Base-by-base conservation (phyloP, 2,888 invertebrate species). In the Odiellus spinosus region DNA sequence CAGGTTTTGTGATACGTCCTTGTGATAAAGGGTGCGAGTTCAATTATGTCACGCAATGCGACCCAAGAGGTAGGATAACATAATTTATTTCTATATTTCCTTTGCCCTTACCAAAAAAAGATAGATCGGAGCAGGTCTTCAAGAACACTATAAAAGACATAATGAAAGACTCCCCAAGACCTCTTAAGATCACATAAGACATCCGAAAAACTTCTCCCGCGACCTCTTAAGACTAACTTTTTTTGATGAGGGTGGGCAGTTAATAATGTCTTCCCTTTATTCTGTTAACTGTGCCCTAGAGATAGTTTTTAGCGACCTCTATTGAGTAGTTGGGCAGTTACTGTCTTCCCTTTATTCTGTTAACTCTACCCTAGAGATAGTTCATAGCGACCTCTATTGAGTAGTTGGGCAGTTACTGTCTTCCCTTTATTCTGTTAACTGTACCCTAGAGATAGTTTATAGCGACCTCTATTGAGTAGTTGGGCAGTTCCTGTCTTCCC, bases 31-130 rank as follows among this genome's bases (percentile, higher is more conserved):
- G 82, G 52, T 82, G 84, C 62, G 79, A 80, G 68, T 69, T 90
- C 48, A 84, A 83, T 18, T 91, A 90, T 64, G 77, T 90, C 32
- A 82, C 88, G 2, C 84, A 88, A 60, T 83, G 84, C 3, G 90
- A 90, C 67, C 88, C 88, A 10, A 77, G 80, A 61, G 90, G 88
- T 54, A 78, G 78, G n/a, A n/a, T n/a, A n/a, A n/a, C n/a, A n/a
- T n/a, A n/a, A n/a, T n/a, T n/a, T 40, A 17, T 40, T 40, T 11
- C 38, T 12, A 50, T 10, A 41, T 44, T 12, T 32, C 46, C 12
- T 18, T n/a, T 44, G 40, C 48, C 15, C n/a, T n/a, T n/a, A n/a
- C n/a, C n/a, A n/a, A n/a, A n/a, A n/a, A n/a, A n/a, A n/a, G n/a
- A n/a, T n/a, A n/a, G n/a, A n/a, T n/a, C n/a, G n/a, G n/a, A n/a